Base-by-base conservation (phyloP, 1,140 invertebrate species). In the Camponotus vicinus region DNA sequence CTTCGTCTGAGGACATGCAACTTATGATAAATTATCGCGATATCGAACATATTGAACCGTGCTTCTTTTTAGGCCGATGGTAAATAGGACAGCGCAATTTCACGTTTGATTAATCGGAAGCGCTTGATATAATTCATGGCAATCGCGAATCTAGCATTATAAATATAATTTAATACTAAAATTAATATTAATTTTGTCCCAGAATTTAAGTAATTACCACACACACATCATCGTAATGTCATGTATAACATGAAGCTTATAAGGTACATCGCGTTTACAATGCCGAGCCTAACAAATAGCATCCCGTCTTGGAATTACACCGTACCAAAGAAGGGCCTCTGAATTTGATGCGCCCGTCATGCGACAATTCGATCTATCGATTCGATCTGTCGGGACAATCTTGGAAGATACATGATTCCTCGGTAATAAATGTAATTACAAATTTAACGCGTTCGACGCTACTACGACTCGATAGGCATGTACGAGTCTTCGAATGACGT, bases 381-480 rank as follows among this genome's bases (percentile, higher is more conserved):
- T 83, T n/a, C n/a, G n/a, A n/a, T n/a, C 63, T 42, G 64, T 55
- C 13, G 61, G 18, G 52, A 40, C 45, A 37, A 9, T 55, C 57
- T 32, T 70, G 71, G 85, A 89, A 89, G 66, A 66, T 78, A n/a
- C 70, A 57, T 34, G 76, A 83, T 75, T 66, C 70, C 66, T 15
- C 21, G 34, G 76, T 91, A 91, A 91, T 89, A 91, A 91, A 86
- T 67, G 40, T 87, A 91, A 91, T 91, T 91, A 91, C 86, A 70
- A 90, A 91, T 91, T 91, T 91, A 90, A 88, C 90, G 86, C 90
- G 80, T 86, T 78, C 70, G 61, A 27, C 34, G 61, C 45, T n/a
- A 27, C 27, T 21, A 11, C 66, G 67, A 27, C 37, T 59, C 37
- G 79, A 21, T 61, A 69, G 37, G 52, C 55, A 83, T 45, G 61